phyloP scores from a whole-genome alignment of 2,113 vertebrate genomes.

The Nettapus auritus region DNA sequence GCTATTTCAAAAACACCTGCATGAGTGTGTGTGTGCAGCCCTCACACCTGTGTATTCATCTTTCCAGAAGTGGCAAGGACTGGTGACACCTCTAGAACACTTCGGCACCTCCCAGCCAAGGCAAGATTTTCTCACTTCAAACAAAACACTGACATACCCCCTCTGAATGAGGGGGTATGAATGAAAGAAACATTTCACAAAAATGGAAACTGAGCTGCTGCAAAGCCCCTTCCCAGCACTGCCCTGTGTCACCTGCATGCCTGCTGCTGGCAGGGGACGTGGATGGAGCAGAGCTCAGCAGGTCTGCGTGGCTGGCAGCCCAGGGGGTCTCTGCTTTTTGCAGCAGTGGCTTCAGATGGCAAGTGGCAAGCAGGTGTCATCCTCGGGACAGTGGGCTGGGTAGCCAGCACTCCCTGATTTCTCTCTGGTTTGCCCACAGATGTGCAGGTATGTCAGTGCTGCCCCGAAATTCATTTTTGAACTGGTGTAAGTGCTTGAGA shows the following conservation, averaged over 20 bases:
- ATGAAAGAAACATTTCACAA: not conserved
- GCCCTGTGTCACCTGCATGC: rapidly evolving
- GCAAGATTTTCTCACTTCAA: not conserved
- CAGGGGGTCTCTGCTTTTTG: not conserved
- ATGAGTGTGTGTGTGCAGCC: not conserved
- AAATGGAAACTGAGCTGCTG: not conserved
- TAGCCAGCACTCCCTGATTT: not conserved
- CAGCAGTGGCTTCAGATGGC: not conserved
- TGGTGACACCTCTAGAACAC: not conserved
- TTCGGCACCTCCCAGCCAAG: not conserved
- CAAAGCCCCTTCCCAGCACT: not conserved
- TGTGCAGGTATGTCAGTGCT: not conserved
- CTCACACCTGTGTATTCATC: not conserved
- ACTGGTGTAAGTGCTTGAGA: not conserved
- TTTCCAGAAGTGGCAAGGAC: not conserved
- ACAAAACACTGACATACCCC: not conserved
- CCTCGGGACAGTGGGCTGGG: not conserved
- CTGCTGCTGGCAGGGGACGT: not conserved
- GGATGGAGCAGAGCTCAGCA: not conserved
- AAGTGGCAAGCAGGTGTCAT: not conserved
- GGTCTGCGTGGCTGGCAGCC: not conserved
- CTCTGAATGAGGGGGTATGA: too few species aligned
- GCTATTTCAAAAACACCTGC: not conserved
- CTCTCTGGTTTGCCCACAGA: not conserved
- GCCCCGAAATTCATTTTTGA: not conserved